Percentiles rank a stretch among this genome's conserved stretches.
Evolutionary conservation across 2,113 vertebrate genomes (phyloP).

Genomic region (Ciconia maguari): DNA sequence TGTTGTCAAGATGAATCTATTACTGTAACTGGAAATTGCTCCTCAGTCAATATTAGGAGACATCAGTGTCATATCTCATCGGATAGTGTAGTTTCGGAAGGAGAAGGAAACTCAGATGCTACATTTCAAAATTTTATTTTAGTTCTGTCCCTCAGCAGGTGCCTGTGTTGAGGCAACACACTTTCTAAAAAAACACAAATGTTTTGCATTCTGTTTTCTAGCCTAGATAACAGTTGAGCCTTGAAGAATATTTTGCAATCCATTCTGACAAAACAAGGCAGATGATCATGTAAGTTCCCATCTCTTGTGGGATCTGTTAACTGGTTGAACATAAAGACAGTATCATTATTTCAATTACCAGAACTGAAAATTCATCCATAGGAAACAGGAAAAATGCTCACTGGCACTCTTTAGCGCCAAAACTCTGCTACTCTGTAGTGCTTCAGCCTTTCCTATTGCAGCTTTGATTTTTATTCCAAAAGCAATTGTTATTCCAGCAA

Average conservation of each 20-base stretch:
- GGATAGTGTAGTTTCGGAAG: background rate
- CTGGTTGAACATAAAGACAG: background rate
- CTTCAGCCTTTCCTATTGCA: background rate
- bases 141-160: background rate
- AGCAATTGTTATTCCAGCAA: background rate
- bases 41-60: background rate
- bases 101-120: background rate
- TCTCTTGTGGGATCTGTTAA: background rate
- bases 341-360: background rate
- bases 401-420: background rate
- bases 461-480: background rate
- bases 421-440: background rate
- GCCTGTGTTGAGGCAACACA: background rate
- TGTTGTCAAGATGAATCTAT: slow-evolving; percentile 22
- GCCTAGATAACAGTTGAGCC: background rate
- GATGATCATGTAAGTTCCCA: background rate
- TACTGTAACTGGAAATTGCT: background rate
- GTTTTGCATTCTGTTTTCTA: background rate
- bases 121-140: background rate
- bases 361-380: background rate
- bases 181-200: background rate
- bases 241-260: background rate
- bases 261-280: background rate
- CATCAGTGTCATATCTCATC: background rate
- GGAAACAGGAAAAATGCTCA: background rate